These are phyloP conservation scores for Halcyon chelicuti DNA, from an alignment of 2,797 vertebrate genomes.

Conservation along the genomic window DNA sequence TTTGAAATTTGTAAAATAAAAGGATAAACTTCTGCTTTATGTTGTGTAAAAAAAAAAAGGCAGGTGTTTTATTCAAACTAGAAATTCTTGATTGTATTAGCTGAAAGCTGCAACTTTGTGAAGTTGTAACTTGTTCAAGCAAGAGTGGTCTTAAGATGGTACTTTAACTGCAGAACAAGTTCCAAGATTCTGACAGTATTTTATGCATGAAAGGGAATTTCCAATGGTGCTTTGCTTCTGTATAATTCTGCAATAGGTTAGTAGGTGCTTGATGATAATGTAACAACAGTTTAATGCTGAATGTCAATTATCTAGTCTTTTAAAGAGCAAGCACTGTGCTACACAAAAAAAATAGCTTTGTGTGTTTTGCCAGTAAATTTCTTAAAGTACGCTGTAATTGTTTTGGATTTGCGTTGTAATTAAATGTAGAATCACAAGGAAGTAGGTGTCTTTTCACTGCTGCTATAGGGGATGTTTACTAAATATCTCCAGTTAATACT, in stretches of 20 bases:
- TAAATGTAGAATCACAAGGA: not conserved
- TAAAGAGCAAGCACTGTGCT: slow-evolving; percentile 16
- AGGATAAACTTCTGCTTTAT: not conserved
- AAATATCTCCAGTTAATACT: slow-evolving; percentile 14
- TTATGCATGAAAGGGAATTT: slow-evolving; percentile 8
- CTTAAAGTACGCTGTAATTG: not conserved
- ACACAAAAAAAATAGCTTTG: not conserved
- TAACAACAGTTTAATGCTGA: not conserved
- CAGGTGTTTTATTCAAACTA: not conserved
- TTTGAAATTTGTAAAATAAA: slow-evolving; percentile 4
- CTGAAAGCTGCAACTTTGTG: not conserved
- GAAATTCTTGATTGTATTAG: not conserved
- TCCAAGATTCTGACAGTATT: not conserved
- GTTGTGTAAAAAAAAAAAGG: not conserved
- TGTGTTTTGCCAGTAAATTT: not conserved
- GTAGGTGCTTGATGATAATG: not conserved
- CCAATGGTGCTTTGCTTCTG: not conserved
- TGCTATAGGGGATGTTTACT: not conserved
- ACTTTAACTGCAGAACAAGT: slow-evolving; percentile 5
- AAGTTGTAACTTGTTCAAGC: slow-evolving; percentile 6
- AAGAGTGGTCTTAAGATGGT: not conserved
- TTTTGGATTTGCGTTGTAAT: not conserved
- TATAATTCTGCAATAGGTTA: not conserved
- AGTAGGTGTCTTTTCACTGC: slow-evolving; percentile 9
- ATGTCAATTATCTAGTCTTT: not conserved